These are phyloP conservation scores for Dynastes tityus DNA, from an alignment of 2,888 invertebrate species.

Conservation along the genomic window DNA sequence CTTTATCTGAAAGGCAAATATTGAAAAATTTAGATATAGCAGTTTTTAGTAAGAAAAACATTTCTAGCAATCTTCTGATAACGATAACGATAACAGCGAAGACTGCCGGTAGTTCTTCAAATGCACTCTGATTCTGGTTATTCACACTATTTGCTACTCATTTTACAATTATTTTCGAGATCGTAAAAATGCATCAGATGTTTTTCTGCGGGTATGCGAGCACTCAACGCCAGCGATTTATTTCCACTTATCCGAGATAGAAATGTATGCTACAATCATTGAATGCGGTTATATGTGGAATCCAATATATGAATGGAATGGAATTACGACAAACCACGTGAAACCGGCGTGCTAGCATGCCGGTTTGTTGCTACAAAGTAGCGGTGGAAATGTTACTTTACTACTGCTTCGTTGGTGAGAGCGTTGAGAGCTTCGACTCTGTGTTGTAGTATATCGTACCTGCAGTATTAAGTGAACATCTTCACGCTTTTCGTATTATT, in stretches of 20 bases:
- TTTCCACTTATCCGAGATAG: slow-evolving; percentile 13
- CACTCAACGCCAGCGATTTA: background rate
- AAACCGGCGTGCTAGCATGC: slow-evolving; percentile 37
- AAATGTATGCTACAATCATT: background rate
- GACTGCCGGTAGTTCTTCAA: background rate
- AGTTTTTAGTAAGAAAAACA: too few species aligned
- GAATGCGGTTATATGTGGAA: slow-evolving; percentile 6
- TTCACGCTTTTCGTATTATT: background rate
- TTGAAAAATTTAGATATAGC: background rate
- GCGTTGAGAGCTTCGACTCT: background rate
- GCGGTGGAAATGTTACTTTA: slow-evolving; percentile 1
- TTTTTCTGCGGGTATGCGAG: background rate
- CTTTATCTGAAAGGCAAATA: background rate
- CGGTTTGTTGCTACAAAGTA: slow-evolving; percentile 37
- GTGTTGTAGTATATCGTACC: background rate
- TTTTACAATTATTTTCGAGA: too few species aligned
- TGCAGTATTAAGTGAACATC: slow-evolving; percentile 8
- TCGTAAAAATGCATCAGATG: background rate
- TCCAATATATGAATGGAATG: slow-evolving; percentile 37
- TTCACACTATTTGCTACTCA: too few species aligned
- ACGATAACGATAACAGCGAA: background rate
- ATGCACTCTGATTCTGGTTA: background rate
- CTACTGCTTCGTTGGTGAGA: background rate
- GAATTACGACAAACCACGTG: slow-evolving; percentile 42
- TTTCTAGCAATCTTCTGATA: background rate